phyloP scores from a whole-genome alignment of 2,797 vertebrate genomes.

The Acrossocheilus wenchowensis region DNA sequence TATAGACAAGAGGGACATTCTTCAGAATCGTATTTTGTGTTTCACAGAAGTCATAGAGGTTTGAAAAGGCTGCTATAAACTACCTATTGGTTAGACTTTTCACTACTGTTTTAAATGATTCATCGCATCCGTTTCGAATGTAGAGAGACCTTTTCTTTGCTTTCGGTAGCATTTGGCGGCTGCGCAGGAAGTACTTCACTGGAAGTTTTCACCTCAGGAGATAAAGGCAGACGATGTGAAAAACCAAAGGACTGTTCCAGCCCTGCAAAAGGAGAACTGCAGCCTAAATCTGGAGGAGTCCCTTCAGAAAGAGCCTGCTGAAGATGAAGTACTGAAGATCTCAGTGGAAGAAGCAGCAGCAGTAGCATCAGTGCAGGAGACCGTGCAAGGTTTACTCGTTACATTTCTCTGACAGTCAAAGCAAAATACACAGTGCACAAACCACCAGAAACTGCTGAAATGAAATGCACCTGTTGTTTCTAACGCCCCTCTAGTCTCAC shows the following conservation, averaged over 20 bases:
- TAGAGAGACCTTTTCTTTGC: neutral
- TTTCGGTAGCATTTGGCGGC: neutral
- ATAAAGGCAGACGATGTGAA: neutral
- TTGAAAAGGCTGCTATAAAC: neutral
- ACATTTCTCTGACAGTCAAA: neutral
- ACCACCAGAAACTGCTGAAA: neutral
- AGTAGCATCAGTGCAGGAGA: neutral
- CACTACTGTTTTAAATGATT: neutral
- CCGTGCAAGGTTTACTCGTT: neutral
- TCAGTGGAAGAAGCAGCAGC: neutral
- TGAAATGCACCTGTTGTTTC: neutral
- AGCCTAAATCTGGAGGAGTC: neutral
- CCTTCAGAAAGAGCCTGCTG: slow-evolving; percentile 1
- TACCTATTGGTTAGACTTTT: neutral
- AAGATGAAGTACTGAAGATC: neutral
- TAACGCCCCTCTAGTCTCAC: neutral
- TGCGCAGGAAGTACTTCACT: neutral
- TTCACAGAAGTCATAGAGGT: neutral
- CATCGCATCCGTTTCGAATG: neutral
- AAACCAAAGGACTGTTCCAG: neutral
- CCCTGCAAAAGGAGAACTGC: neutral
- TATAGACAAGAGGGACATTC: neutral
- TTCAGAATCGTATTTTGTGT: neutral
- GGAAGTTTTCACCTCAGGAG: neutral
- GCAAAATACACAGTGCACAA: neutral